Conservation (phyloP, 2,797 vertebrate species). For the Ciconia nigra region DNA sequence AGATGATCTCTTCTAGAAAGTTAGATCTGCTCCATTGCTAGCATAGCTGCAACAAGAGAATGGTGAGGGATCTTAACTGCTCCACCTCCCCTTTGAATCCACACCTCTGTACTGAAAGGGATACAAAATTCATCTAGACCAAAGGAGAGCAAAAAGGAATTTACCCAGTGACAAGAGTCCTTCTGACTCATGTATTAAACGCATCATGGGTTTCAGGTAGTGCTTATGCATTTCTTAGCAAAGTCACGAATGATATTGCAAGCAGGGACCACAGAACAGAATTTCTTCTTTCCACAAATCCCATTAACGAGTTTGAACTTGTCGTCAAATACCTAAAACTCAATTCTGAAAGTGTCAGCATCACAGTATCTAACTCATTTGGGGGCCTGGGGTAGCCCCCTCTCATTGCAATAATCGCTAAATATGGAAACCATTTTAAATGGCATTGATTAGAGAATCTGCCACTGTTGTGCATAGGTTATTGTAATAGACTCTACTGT, state of each 20-base stretch:
- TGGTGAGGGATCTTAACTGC: background rate
- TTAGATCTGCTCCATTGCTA: background rate
- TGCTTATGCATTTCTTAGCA: background rate
- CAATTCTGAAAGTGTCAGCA: background rate
- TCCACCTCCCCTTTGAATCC: background rate
- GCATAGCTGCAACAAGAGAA: background rate
- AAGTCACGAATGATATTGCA: background rate
- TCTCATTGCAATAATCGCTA: background rate
- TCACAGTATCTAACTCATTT: background rate
- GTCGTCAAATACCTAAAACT: background rate
- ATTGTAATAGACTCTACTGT: background rate
- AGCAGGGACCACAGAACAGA: background rate
- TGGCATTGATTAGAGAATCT: background rate
- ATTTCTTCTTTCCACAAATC: background rate
- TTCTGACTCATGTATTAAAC: background rate
- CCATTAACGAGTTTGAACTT: background rate
- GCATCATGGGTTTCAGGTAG: background rate
- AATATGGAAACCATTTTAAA: background rate
- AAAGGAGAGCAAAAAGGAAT: background rate
- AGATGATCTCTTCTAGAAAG: background rate
- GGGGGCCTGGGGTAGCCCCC: background rate
- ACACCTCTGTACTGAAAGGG: background rate
- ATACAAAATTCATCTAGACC: background rate
- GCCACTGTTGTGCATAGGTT: background rate
- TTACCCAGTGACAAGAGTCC: background rate